Base-by-base conservation (phyloP, 2,888 invertebrate species). In the Nephrotoma flavescens region DNA sequence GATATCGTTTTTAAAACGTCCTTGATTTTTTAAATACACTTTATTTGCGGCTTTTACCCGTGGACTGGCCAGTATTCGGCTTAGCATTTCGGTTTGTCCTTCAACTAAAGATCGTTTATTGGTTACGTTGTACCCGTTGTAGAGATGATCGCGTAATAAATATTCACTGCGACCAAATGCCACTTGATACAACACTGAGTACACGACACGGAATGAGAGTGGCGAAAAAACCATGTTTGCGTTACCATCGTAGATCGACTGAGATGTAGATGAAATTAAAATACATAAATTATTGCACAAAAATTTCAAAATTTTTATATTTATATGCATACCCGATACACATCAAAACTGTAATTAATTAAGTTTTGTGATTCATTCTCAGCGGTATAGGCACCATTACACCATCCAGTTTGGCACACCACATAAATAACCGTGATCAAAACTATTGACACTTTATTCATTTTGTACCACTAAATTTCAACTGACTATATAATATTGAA, bases 281-380 rank as follows among this genome's bases (percentile, higher is more conserved):
- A 52, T 15, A 31, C 31, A 31, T 31, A 31, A 52, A 52, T 15
- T 4, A 52, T 31, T 44, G 44, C 44, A 9, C 44, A 44, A 2
- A 31, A 31, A 31, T 31, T 44, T 44, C 1, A 44, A 44, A 52
- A 52, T 31, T 31, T 31, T 31, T 31, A 31, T 52, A n/a, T 31
- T 31, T 31, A 31, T 52, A n/a, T 15, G 1, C 71, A 41, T 84
- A 84, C 84, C 42, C 84, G 41, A 84, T 42, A 84, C 41, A 42
- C 84, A 84, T 84, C 84, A 9, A 84, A 84, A 84, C 84, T 84
- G 84, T 84, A 84, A n/a, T 42, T 42, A 84, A 84, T 84, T n/a
- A 71, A 71, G 4, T 71, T 71, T 71, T 71, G 7, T 9, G 71
- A 71, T 71, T 71, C 71, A 31, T 71, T 71, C 11, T 71, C 71